Evolutionary conservation across 1,140 invertebrate genomes (phyloP).

Genomic region (Gryllus bimaculatus): DNA sequence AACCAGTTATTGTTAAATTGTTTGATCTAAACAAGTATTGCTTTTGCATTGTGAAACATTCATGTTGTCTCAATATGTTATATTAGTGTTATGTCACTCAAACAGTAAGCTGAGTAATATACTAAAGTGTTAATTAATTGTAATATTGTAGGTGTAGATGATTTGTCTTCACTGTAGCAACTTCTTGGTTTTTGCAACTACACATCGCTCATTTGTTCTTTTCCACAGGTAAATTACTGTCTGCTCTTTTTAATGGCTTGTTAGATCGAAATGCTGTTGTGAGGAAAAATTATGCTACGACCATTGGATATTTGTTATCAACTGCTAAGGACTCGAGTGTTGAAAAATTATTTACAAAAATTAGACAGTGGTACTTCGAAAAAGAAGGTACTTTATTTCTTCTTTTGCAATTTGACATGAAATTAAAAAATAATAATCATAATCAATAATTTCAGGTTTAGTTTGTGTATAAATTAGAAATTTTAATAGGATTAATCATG

Average conservation of each 20-base stretch:
- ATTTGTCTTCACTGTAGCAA: not conserved
- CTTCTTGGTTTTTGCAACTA: not conserved
- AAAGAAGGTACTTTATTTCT: conserved; percentile 32
- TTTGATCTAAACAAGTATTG: no score
- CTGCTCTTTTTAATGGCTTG: conserved; percentile 64
- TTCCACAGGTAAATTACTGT: conserved; percentile 61
- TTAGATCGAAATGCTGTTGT: conserved; percentile 74
- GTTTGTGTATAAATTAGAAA: not conserved
- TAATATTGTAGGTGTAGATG: no score
- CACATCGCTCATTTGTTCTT: not conserved
- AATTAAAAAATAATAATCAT: not conserved
- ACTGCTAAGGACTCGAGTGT: conserved; percentile 79
- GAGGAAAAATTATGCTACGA: conserved; percentile 70
- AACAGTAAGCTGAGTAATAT: no score
- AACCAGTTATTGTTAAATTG: no score
- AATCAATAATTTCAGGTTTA: not conserved
- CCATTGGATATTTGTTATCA: conserved; percentile 76
- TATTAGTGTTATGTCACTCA: no score
- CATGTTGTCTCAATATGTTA: no score
- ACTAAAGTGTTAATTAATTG: no score
- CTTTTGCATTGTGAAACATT: no score
- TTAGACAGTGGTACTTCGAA: conserved; percentile 70
- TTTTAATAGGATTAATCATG: not conserved
- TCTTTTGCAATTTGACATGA: conserved; percentile 7
- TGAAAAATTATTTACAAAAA: conserved; percentile 72